Base-by-base conservation (phyloP, 2,888 invertebrate genomes). In the Caenorhabditis wallacei region DNA sequence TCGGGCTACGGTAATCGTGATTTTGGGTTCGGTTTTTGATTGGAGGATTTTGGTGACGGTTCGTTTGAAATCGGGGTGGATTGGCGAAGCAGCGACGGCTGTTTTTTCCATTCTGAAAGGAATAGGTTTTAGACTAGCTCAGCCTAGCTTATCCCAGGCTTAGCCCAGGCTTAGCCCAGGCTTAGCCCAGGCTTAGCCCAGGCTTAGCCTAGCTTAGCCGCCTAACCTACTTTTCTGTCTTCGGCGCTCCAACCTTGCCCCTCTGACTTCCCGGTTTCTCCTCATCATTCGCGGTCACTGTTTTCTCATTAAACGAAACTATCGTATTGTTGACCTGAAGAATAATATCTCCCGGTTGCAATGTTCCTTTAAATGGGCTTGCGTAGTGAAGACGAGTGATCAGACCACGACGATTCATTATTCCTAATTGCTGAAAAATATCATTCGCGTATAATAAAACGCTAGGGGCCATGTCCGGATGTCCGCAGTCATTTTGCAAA, bases 321-420 rank as follows among this genome's bases (percentile, higher is more conserved):
- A 20, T 48, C 16, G 18, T 48, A 30, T 57, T 56, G 35, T 79
- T 71, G 20, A 79, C 71, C 22, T 24, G 18, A 16, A 79, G 10
- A 20, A 79, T 56, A 10, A 79, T 18, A 57, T 79, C 79, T 1
- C 79, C 79, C 0, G 71, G 48, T 1, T 30, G 20, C 5, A 79
- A 1, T 0, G 43, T 1, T 26, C 79, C 79, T 57, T 79, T 79
- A 51, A 79, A 79, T 13, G 79, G 79, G 22, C 63, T 63, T 13
- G 61, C 70, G 18, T 56, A 70, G 16, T 56, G 43, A 46, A 79
- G 40, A 20, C 70, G 63, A 5, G 57, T 57, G n/a, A 79, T 40
- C 26, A 79, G 11, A 1, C 79, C 79, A 10, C 64, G 63, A 7
- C 64, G 63, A 16, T 63, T 37, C 16, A 46, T n/a, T 16, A 79